Percentiles rank a stretch among this genome's conserved stretches.
Conservation (phyloP, 1,140 invertebrate genomes). For the Neuroterus valhalla region DNA sequence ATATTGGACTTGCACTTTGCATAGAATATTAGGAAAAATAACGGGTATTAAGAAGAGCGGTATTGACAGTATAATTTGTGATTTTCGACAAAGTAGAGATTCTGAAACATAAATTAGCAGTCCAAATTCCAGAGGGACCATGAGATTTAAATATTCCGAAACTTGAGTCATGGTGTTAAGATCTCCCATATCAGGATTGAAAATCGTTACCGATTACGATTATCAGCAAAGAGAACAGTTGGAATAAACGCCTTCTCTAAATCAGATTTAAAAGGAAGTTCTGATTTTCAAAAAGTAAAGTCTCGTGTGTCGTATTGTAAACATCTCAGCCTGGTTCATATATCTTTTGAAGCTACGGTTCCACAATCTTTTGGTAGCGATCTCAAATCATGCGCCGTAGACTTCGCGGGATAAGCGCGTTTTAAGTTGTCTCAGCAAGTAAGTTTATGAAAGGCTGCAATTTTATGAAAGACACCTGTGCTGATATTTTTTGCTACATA, state of each 20-base stretch:
- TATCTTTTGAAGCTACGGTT: conserved; percentile 1
- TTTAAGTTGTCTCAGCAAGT: not conserved
- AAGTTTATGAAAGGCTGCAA: conserved; percentile 15
- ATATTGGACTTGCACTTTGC: too few species aligned
- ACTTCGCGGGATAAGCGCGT: not conserved
- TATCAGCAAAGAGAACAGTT: too few species aligned
- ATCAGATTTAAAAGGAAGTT: too few species aligned
- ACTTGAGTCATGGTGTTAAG: too few species aligned
- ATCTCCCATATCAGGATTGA: too few species aligned
- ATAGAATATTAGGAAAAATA: too few species aligned
- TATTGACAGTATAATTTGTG: not conserved
- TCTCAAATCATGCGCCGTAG: not conserved
- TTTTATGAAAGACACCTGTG: conserved; percentile 28
- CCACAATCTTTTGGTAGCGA: conserved; percentile 13
- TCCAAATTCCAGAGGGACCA: conserved; percentile 3
- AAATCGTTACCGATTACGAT: too few species aligned
- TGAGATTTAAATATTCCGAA: not conserved
- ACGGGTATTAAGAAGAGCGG: not conserved
- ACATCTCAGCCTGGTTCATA: not conserved
- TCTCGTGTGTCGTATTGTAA: too few species aligned
- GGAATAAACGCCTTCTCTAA: too few species aligned
- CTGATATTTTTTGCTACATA: conserved; percentile 4
- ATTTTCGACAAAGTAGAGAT: not conserved
- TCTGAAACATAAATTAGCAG: not conserved
- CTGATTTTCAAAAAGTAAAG: too few species aligned